Conservation (phyloP, 2,888 invertebrate species). For the Tetanocera ferruginea region DNA sequence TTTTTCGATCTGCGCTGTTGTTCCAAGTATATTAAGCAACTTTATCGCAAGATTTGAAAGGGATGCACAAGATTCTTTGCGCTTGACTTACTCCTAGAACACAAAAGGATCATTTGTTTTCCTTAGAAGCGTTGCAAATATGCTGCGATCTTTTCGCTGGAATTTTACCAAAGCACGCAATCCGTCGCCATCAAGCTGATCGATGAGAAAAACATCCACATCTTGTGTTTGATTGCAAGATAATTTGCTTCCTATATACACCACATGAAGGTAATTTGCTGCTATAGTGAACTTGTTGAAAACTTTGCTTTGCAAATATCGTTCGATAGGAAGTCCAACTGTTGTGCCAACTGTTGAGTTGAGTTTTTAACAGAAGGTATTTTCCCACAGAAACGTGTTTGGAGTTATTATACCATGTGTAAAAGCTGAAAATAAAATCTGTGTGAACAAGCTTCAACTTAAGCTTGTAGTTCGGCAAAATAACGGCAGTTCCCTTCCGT, state of each 20-base stretch:
- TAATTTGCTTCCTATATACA: not conserved
- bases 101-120: not conserved
- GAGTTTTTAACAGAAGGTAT: too few species aligned
- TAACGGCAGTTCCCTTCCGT: too few species aligned
- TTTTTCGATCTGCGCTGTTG: too few species aligned
- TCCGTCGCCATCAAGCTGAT: not conserved
- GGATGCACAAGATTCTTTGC: not conserved
- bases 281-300: not conserved
- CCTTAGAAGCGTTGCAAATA: too few species aligned
- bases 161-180: not conserved
- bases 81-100: not conserved
- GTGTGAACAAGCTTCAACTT: too few species aligned
- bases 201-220: not conserved
- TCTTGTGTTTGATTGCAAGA: not conserved
- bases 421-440: too few species aligned
- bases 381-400: too few species aligned
- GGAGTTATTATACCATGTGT: too few species aligned
- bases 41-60: too few species aligned
- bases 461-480: too few species aligned
- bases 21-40: too few species aligned
- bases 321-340: not conserved
- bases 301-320: not conserved
- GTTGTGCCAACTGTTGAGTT: too few species aligned
- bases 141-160: not conserved
- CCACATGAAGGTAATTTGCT: not conserved